A percentile compares a stretch with the other conserved stretches of the same genome.
Evolutionary conservation across 2,113 vertebrate genomes (phyloP).

Genomic region (Passer domesticus): DNA sequence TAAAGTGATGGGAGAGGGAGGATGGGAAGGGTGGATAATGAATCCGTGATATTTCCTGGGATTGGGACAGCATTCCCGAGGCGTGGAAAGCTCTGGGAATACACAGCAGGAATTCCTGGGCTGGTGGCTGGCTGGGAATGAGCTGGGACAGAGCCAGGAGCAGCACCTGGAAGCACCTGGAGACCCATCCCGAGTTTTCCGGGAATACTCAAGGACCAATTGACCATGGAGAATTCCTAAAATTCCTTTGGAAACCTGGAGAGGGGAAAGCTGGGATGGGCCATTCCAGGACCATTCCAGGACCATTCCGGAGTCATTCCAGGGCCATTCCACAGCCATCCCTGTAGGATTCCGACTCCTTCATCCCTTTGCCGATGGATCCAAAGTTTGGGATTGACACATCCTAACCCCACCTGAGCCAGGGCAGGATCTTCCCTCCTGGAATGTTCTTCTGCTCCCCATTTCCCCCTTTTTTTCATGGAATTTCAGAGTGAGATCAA

Average conservation of each 20-base stretch:
- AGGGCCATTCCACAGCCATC: no score
- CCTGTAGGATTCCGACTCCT: no score
- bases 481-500: neutral
- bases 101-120: rapidly evolving
- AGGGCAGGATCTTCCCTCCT: neutral
- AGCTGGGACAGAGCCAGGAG: neutral
- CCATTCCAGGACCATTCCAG: neutral
- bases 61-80: neutral
- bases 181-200: neutral
- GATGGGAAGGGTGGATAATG: neutral
- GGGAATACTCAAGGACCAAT: neutral
- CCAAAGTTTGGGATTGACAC: neutral
- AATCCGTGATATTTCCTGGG: rapidly evolving
- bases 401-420: neutral
- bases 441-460: neutral
- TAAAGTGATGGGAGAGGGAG: neutral
- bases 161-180: neutral
- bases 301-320: no score
- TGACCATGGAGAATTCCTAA: neutral
- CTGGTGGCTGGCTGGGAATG: neutral
- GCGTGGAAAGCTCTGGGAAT: rapidly evolving
- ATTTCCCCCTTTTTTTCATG: neutral
- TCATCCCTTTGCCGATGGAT: rapidly evolving
- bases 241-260: neutral
- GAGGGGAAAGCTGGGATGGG: neutral